phyloP scores from a whole-genome alignment of 2,888 invertebrate genomes.

The Palloptera scutellata region DNA sequence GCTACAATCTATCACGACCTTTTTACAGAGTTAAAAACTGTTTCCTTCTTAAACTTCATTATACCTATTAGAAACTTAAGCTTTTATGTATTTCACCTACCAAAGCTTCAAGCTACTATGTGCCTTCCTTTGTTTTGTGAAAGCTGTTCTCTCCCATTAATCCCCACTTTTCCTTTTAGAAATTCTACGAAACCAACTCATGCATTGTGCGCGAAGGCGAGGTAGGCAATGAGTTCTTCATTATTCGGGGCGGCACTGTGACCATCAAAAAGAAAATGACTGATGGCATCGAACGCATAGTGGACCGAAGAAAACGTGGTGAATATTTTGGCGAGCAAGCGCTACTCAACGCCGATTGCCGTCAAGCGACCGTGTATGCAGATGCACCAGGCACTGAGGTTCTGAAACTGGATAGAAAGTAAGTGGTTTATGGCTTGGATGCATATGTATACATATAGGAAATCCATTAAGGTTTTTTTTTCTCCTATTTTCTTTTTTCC shows the following conservation, averaged over 20 bases:
- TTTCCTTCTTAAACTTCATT: too few species aligned
- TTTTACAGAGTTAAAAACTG: too few species aligned
- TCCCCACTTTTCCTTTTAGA: constrained; percentile 64
- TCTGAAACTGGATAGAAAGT: constrained; percentile 85
- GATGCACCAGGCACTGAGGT: constrained; percentile 85
- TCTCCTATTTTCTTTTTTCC: background rate
- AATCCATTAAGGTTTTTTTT: background rate
- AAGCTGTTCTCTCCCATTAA: constrained; percentile 10
- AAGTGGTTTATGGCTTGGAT: constrained; percentile 52
- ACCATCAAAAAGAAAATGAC: constrained; percentile 74
- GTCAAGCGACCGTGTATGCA: constrained; percentile 91
- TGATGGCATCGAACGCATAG: constrained; percentile 70
- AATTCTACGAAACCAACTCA: constrained; percentile 81
- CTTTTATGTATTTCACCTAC: background rate
- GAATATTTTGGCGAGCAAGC: constrained; percentile 92
- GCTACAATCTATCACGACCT: too few species aligned
- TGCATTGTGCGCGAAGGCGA: constrained; percentile 87
- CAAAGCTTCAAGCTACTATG: too few species aligned
- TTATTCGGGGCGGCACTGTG: constrained; percentile 85
- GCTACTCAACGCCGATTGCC: constrained; percentile 81
- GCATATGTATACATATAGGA: background rate
- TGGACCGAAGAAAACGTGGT: constrained; percentile 77
- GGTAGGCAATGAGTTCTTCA: constrained; percentile 88
- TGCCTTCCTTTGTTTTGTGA: background rate
- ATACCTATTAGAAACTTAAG: too few species aligned